These are phyloP conservation scores for Papilio polytes DNA, from an alignment of 1,140 invertebrate genomes.

Conservation along the genomic window DNA sequence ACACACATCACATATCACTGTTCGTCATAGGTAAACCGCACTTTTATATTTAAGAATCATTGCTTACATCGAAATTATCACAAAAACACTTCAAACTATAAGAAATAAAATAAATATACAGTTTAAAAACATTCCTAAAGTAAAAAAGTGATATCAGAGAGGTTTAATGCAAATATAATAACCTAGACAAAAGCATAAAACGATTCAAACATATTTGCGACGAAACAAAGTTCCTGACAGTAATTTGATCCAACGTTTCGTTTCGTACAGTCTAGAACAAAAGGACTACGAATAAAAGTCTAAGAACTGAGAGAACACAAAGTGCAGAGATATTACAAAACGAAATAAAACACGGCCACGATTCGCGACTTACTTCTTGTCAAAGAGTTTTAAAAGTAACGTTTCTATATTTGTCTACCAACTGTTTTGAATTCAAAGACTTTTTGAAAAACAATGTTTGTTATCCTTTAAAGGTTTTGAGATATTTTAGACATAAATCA, in stretches of 20 bases:
- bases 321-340: slow-evolving; percentile 34
- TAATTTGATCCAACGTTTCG: slow-evolving; percentile 37
- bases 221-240: slow-evolving; percentile 33
- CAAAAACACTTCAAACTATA: background rate
- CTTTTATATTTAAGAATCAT: slow-evolving; percentile 37
- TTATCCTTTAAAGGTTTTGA: too few species aligned
- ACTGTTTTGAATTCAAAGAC: background rate
- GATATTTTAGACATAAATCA: too few species aligned
- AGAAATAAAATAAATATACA: background rate
- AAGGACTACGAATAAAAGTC: slow-evolving; percentile 33
- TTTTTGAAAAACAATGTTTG: too few species aligned
- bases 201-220: slow-evolving; percentile 30
- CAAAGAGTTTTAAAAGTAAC: background rate
- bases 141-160: background rate
- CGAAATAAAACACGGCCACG: slow-evolving; percentile 31
- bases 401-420: background rate
- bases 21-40: slow-evolving; percentile 43
- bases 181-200: background rate
- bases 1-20: slow-evolving; percentile 13
- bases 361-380: background rate
- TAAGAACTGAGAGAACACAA: slow-evolving; percentile 23
- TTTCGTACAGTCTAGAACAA: slow-evolving; percentile 31
- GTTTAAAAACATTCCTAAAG: background rate
- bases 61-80: background rate
- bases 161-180: slow-evolving; percentile 23